A percentile compares a stretch with the other conserved stretches of the same genome.
phyloP scores from a whole-genome alignment of 1,140 invertebrate genomes.

The Dreissena polymorpha region DNA sequence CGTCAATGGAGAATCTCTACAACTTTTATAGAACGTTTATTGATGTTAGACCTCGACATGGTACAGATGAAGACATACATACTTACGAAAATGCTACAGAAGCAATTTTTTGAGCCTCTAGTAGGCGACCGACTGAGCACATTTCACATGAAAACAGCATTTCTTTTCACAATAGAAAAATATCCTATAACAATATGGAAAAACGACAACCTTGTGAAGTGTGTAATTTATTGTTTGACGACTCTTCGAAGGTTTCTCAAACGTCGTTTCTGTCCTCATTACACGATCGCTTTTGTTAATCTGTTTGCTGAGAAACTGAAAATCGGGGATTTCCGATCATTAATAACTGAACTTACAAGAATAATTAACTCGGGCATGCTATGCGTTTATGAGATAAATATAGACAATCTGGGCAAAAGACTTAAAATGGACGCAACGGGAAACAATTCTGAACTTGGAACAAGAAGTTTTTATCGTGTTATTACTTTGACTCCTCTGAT shows the following conservation, averaged over 20 bases:
- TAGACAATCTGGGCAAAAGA: not conserved
- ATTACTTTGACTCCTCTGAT: not conserved
- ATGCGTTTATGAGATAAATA: not conserved
- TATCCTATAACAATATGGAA: not conserved
- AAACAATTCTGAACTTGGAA: not conserved
- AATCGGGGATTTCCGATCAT: not conserved
- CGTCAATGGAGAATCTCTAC: not conserved
- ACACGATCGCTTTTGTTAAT: not conserved
- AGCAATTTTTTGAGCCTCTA: not conserved
- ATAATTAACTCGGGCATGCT: not conserved
- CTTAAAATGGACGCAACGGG: not conserved
- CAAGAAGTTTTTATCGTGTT: not conserved
- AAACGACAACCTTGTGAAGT: not conserved
- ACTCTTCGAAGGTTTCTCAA: not conserved
- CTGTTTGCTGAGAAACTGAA: not conserved
- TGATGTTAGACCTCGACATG: not conserved
- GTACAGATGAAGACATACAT: not conserved
- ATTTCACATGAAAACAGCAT: not conserved
- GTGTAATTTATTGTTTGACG: conserved; percentile 5
- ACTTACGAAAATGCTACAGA: not conserved
- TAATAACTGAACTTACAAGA: not conserved
- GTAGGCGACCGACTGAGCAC: not conserved
- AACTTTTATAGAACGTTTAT: not conserved
- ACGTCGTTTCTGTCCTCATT: not conserved
- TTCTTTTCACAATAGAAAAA: conserved; percentile 2